Conservation (phyloP, 2,888 invertebrate genomes). For the Acronicta leporina region DNA sequence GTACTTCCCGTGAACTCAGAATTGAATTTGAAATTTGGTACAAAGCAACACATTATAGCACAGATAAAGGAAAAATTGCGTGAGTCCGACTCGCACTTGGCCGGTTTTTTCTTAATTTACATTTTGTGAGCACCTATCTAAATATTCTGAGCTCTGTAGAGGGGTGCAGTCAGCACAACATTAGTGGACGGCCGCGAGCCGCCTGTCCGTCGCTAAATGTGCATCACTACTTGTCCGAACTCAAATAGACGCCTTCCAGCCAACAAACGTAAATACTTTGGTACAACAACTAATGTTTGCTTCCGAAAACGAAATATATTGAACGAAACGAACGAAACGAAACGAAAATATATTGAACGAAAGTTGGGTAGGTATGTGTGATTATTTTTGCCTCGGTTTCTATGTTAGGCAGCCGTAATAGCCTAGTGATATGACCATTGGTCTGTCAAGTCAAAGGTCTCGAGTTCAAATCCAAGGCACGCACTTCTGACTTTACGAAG, state of each 20-base stretch:
- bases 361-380: constrained; percentile 1
- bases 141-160: constrained; percentile 41
- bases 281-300: constrained; percentile 34
- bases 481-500: no score
- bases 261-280: constrained; percentile 42
- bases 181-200: constrained; percentile 67
- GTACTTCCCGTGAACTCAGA: no score
- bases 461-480: no score
- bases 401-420: no score
- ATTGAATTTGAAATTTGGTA: no score
- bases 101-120: no score
- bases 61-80: no score
- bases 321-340: no score
- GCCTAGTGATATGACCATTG: no score
- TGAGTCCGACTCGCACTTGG: no score
- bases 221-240: constrained; percentile 63
- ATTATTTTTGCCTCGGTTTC: constrained; percentile 14
- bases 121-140: constrained; percentile 35
- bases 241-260: constrained; percentile 58
- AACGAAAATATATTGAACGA: constrained; percentile 19
- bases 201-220: constrained; percentile 66
- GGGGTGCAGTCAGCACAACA: constrained; percentile 70
- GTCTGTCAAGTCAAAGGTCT: no score
- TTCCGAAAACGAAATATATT: not conserved
- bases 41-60: no score